Evolutionary conservation across 1,140 invertebrate genomes (phyloP), one percentile per base, ranked within the genome.

Genomic region (Melitaea cinxia): DNA sequence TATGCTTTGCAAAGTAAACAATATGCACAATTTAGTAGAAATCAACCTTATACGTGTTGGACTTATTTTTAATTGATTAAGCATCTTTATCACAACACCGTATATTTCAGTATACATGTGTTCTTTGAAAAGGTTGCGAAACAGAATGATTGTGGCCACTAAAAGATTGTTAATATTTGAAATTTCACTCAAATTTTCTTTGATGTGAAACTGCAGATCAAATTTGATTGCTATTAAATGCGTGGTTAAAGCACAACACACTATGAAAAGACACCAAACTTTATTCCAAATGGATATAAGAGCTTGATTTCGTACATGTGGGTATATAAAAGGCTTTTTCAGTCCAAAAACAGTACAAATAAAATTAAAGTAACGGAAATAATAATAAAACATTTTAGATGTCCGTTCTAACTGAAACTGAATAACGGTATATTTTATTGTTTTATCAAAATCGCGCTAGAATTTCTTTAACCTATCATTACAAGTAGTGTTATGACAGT

Each of bases 361-460:
- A 10, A 58, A 73, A 55, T 73, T 82, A 42, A 78, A 82, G 35
- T 65, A 52, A 1, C 63, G 37, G 33, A 85, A 79, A 69, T 83
- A 75, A 19, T 61, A 28, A 49, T 85, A 83, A 60, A 85, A 75
- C 84, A 83, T 87, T 63, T 47, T 66, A 14, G 23, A 10, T 9
- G n/a, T 45, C 10, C 28, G 0, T 7, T 17, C 39, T 42, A 17
- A 0, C 17, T 17, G 21, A 24, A 12, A 9, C 1, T 14, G 4
- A 5, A 7, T 17, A 33, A 28, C 15, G 5, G 33, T n/a, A 35
- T 33, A 28, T 3, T 4, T 3, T 28, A 28, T 28, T 28, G 24
- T n/a, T n/a, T n/a, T n/a, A n/a, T n/a, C n/a, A n/a, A n/a, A n/a
- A n/a, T n/a, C n/a, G n/a, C n/a, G n/a, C n/a, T n/a, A n/a, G n/a